Evolutionary conservation across 2,797 vertebrate genomes (phyloP), one percentile per base, ranked within the genome.

Genomic region (Rhinoraja longicauda): DNA sequence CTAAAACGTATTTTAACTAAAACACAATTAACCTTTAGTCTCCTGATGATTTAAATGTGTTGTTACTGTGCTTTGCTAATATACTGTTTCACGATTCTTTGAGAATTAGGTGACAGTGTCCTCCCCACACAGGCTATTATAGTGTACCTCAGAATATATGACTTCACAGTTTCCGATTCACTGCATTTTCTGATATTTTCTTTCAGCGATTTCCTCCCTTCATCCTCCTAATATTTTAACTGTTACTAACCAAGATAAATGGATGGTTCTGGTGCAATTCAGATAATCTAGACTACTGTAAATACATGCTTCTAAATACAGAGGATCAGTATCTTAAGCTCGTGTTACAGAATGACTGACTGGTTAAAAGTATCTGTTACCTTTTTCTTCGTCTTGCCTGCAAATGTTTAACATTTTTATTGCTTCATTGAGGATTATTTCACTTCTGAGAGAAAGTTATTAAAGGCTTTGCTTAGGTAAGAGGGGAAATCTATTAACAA

Each of bases 161-260:
- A 92, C 90, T 92, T 92, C 12, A 90, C 92, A 53, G 92, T 92
- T 92, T 92, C 70, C 72, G 90, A 92, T 73, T 92, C 90, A 92
- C 24, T 73, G 90, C 90, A 75, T 92, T 92, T 92, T 92, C 59
- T 15, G 70, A 75, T 70, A 13, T 72, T 45, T 45, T 26, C 73
- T 92, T n/a, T 92, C 24, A 75, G 36, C 7, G 24, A 21, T 57
- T 75, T 75, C 90, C 67, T 75, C 72, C 67, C 90, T 75, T 57
- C 90, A 53, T 29, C 45, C 45, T 13, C 39, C 72, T 73, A 92
- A 92, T 53, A 92, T 26, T 73, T 92, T 73, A 92, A 92, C 90
- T 21, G 59, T 92, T 75, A 88, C 90, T 57, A 92, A 73, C 26
- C 62, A 67, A 24, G 84, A 36, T 88, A 88, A 88, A 32, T 88